A percentile compares a stretch with the other conserved stretches of the same genome.
Conservation (phyloP, 1,140 invertebrate genomes). For the Eupristina koningsbergeri region DNA sequence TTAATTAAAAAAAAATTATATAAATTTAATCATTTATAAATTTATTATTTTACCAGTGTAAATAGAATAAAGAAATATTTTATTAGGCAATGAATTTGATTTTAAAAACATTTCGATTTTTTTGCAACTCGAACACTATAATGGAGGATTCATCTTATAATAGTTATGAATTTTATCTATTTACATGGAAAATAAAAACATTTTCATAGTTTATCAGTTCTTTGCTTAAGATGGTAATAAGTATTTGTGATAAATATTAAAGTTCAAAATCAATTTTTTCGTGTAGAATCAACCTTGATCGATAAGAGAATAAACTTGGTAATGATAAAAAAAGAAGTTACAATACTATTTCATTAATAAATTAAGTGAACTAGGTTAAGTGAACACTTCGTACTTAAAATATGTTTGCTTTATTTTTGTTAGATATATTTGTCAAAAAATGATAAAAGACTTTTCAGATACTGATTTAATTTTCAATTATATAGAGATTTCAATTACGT, state of each 20-base stretch:
- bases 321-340: conserved; percentile 13
- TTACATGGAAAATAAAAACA: no score
- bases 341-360: no score
- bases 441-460: background rate
- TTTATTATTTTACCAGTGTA: no score
- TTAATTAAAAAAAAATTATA: no score
- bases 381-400: background rate
- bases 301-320: background rate
- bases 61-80: no score
- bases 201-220: no score
- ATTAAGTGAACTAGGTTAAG: background rate
- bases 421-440: background rate
- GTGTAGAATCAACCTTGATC: conserved; percentile 28
- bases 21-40: no score
- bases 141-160: no score
- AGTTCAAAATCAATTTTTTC: conserved; percentile 13
- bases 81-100: no score
- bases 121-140: no score
- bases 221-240: background rate
- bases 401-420: background rate
- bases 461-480: background rate
- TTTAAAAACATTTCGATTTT: no score
- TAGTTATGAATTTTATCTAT: no score
- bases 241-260: background rate
- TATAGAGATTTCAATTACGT: background rate